Evolutionary conservation across 2,797 vertebrate genomes (phyloP), one percentile per base, ranked within the genome.

Genomic region (Mormyrops boulengeri): DNA sequence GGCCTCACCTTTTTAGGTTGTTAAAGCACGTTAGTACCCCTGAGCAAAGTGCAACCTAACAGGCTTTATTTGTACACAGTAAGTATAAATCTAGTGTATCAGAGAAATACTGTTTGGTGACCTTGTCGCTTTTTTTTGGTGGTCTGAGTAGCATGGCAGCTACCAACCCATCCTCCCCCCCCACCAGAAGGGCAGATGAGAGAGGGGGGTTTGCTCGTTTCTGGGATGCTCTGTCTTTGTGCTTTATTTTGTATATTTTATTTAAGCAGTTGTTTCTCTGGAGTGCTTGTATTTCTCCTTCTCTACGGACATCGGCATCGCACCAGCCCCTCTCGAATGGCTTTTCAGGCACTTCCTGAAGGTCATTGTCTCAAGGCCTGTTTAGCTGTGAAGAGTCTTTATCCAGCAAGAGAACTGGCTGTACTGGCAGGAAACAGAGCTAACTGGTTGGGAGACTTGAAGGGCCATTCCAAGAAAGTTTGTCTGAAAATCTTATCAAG

Each of bases 401-500:
- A 52, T 22, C 52, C 38, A 52, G 11, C 49, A 85, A 47, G 82
- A 26, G 82, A 85, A 52, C 47, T 52, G 44, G 9, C 44, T 85
- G n/a, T 22, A 26, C 47, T 22, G 44, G 44, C n/a, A 12, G 44
- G n/a, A 22, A 22, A 49, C n/a, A 26, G 9, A 22, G 22, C 82
- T 22, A 30, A 52, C 19, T 22, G 73, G 73, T 44, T 80, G 34
- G n/a, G 41, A 80, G 14, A 8, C n/a, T 44, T 80, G 41, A 80
- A 80, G 19, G 7, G 38, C 73, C 34, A n/a, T 80, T 80, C 73
- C 41, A 44, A 47, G 82, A 85, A 85, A 26, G 49, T 85, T 85
- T 47, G 7, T 52, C 47, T 12, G 82, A 52, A 52, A 85, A 85
- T 85, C 82, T 85, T 85, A 85, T 85, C 82, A 85, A 85, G 82